These are phyloP conservation scores for Orthosia gracilis DNA, from an alignment of 2,888 invertebrate species.

Conservation along the genomic window DNA sequence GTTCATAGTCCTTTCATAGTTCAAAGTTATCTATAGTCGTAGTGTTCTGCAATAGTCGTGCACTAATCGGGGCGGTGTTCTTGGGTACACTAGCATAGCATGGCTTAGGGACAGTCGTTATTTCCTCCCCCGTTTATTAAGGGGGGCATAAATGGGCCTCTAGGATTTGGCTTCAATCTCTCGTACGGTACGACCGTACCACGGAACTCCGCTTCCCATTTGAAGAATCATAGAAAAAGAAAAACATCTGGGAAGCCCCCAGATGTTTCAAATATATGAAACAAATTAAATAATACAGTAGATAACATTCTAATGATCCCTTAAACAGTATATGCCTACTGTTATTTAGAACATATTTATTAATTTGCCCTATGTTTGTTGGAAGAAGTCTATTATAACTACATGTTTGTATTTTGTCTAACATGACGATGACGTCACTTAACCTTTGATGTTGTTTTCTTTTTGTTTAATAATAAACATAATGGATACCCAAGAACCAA, in stretches of 20 bases:
- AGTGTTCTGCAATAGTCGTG: neutral
- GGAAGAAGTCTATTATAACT: neutral
- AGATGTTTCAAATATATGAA: too few species aligned
- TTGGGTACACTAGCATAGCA: neutral
- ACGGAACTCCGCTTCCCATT: too few species aligned
- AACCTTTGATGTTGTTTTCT: neutral
- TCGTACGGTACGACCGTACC: neutral
- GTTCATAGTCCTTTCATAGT: neutral
- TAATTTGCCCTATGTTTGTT: neutral
- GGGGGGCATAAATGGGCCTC: too few species aligned
- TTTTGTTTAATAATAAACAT: neutral
- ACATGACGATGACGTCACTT: neutral
- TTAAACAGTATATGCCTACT: too few species aligned
- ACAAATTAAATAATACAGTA: too few species aligned
- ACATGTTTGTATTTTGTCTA: neutral
- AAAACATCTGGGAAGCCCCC: too few species aligned
- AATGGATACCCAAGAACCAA: neutral
- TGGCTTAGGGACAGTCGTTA: neutral
- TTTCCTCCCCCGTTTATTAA: neutral
- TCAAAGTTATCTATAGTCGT: neutral
- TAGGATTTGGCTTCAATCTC: neutral
- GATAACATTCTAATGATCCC: too few species aligned
- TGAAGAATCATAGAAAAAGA: too few species aligned
- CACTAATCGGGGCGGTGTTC: neutral
- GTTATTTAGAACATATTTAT: neutral